Base-by-base conservation (phyloP, 2,797 vertebrate species). In the Arremon brunneinucha region DNA sequence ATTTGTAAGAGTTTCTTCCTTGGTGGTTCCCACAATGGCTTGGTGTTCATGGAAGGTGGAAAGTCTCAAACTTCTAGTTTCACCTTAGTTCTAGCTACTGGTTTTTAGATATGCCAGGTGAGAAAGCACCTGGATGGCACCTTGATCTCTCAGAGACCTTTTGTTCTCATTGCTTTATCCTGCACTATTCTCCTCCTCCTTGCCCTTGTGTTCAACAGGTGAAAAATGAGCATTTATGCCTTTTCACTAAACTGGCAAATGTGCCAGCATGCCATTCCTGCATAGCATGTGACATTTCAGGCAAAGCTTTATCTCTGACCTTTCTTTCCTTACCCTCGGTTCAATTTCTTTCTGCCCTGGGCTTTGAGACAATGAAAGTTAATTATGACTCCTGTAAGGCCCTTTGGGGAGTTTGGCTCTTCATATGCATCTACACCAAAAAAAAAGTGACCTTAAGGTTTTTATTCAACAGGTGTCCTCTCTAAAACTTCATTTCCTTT, bases 271-370 rank as follows among this genome's bases (percentile, higher is more conserved):
- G 62, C 41, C 46, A 26, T 89, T 92, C 64, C 68, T 76, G 52
- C 2, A 0, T 27, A 77, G 72, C 2, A 3, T 30, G 50, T 91
- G 90, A 88, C 91, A 92, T 96, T 95, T 96, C 80, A 77, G 47
- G 32, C 55, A 82, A 63, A n/a, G 8, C 69, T 94, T 94, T 90
- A n/a, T 83, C 77, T 71, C 72, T 94, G 94, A 92, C 91, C 94
- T 96, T 96, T 93, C 87, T 92, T 65, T 80, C 56, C 87, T 89
- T 86, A 75, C 85, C 81, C 79, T 92, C 24, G 49, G 44, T 94
- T 96, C 91, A 79, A 86, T 95, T 95, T 90, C 85, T 90, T 84
- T 84, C 89, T 96, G 95, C 94, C 94, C 78, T 89, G 52, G 78
- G 90, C 71, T 92, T 75, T 91, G 81, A 91, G 70, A 85, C 91